Conservation (phyloP, 1,140 invertebrate genomes). For the Globodera ellingtonae region DNA sequence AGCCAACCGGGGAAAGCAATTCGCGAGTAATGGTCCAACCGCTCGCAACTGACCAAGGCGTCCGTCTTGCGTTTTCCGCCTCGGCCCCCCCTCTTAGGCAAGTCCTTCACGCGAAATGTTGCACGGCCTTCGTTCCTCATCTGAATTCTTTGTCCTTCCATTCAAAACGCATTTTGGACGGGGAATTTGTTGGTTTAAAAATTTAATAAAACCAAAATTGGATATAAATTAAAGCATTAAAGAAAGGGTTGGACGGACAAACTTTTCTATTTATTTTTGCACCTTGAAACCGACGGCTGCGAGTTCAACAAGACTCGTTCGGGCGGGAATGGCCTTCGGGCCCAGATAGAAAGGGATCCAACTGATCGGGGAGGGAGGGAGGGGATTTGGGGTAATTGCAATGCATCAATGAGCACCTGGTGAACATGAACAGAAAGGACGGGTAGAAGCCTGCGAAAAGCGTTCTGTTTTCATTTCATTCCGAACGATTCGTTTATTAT, state of each 20-base stretch:
- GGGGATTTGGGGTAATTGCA: no score
- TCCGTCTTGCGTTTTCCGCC: slow-evolving; percentile 41
- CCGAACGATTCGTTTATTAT: slow-evolving; percentile 31
- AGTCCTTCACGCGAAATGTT: slow-evolving; percentile 31
- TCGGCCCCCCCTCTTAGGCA: slow-evolving; percentile 12
- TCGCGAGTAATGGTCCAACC: slow-evolving; percentile 48
- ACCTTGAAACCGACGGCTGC: slow-evolving; percentile 55
- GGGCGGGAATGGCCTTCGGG: slow-evolving; percentile 62
- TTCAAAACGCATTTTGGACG: no score
- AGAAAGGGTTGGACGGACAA: background rate
- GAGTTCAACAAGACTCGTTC: slow-evolving; percentile 58
- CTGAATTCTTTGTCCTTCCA: slow-evolving; percentile 6
- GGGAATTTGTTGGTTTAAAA: no score
- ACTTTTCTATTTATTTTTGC: slow-evolving; percentile 40
- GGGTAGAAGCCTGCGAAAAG: slow-evolving; percentile 47
- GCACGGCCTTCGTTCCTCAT: slow-evolving; percentile 42
- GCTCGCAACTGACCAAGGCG: slow-evolving; percentile 46
- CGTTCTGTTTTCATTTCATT: background rate
- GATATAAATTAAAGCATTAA: no score
- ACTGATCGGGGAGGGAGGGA: background rate
- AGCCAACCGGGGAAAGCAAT: slow-evolving; percentile 55
- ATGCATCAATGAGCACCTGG: slow-evolving; percentile 34
- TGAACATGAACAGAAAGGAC: slow-evolving; percentile 60
- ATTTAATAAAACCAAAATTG: no score
- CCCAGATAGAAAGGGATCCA: slow-evolving; percentile 65